Evolutionary conservation across 2,888 invertebrate species (phyloP).

Genomic region (Cordilura impudica): DNA sequence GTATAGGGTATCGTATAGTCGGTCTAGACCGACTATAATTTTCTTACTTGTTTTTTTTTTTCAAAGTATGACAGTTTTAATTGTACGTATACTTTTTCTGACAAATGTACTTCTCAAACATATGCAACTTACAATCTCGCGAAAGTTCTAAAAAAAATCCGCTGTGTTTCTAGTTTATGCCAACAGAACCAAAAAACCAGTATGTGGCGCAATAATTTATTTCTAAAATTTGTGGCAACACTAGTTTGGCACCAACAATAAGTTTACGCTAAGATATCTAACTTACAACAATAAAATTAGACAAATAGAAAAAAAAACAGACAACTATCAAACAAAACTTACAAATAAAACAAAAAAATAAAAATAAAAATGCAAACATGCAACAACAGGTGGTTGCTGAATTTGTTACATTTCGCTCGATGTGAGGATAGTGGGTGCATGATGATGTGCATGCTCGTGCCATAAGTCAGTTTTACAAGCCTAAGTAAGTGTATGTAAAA

Average conservation of each 20-base stretch:
- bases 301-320: conserved; percentile 25
- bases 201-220: neutral
- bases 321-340: neutral
- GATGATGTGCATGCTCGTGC: conserved; percentile 54
- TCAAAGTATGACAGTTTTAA: too few relatives aligned
- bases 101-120: too few relatives aligned
- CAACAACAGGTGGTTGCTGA: conserved; percentile 52
- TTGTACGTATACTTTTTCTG: too few relatives aligned
- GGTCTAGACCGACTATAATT: too few relatives aligned
- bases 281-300: conserved; percentile 24
- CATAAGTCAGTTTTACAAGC: conserved; percentile 54
- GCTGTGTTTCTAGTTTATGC: too few relatives aligned
- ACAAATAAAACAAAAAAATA: neutral
- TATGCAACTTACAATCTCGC: too few relatives aligned
- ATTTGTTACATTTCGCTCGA: neutral
- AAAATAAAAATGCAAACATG: conserved; percentile 25
- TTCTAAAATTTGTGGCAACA: conserved; percentile 10
- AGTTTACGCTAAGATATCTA: conserved; percentile 33
- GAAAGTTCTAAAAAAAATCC: too few relatives aligned
- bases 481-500: conserved; percentile 35
- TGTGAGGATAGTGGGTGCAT: conserved; percentile 36
- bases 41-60: too few relatives aligned
- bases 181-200: too few relatives aligned
- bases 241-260: neutral
- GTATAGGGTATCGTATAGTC: too few relatives aligned